Percentiles rank a stretch among this genome's conserved stretches.
These are phyloP conservation scores for Plecturocebus donacophilus DNA, from an alignment of 2,113 vertebrate genomes.

Conservation along the genomic window DNA sequence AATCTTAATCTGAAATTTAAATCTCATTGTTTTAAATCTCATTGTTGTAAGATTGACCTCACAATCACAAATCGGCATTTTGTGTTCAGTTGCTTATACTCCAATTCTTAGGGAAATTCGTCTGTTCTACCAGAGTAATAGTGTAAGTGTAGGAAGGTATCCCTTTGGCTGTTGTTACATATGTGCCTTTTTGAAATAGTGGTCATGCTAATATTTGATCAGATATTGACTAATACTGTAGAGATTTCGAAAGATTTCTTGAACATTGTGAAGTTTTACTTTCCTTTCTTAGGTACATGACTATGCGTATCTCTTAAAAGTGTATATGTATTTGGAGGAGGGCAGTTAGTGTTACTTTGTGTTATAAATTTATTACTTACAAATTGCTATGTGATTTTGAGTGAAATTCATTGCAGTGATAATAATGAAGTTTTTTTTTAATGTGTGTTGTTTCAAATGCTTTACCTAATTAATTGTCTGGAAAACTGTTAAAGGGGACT, in stretches of 20 bases:
- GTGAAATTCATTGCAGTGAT: constrained; percentile 10
- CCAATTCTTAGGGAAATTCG: not conserved
- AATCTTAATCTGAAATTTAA: constrained; percentile 9
- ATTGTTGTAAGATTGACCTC: not conserved
- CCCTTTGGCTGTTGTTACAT: not conserved
- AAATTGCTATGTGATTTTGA: constrained; percentile 12
- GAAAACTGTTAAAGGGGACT: not conserved
- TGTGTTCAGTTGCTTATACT: not conserved
- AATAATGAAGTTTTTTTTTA: constrained; percentile 20
- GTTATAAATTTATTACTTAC: constrained; percentile 22
- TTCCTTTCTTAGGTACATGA: not conserved
- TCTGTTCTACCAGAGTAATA: not conserved
- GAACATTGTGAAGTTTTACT: not conserved
- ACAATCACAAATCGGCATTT: not conserved
- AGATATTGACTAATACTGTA: accelerated
- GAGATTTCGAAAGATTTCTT: not conserved
- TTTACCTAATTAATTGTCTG: constrained; percentile 31
- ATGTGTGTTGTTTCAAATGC: not conserved
- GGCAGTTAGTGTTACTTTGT: not conserved
- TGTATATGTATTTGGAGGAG: not conserved
- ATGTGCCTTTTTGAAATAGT: not conserved
- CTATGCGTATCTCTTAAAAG: not conserved
- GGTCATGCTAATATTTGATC: not conserved
- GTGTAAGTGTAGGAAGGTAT: not conserved
- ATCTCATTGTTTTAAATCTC: constrained; percentile 39